Evolutionary conservation across 2,113 vertebrate species (phyloP), one percentile per base, ranked within the genome.

Genomic region (Percopsis transmontana): DNA sequence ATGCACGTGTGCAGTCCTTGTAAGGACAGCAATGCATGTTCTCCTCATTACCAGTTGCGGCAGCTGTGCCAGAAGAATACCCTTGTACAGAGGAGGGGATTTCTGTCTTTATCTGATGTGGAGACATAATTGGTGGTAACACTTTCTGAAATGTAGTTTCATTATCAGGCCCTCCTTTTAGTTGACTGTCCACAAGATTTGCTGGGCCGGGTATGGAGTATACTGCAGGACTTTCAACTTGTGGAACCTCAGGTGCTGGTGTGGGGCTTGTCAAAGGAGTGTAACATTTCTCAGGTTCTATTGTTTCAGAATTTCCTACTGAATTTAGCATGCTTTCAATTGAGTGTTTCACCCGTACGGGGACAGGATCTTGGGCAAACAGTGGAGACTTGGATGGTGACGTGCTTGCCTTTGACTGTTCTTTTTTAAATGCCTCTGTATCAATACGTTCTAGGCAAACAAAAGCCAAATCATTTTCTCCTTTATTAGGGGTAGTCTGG

Each of bases 11-110:
- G 73, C 97, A 99, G 2, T 94, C 95, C 51, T 94, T 95, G 24
- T 93, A 94, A 23, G 96, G 95, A 77, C 97, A 99, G 82, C 85
- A 92, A 65, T 96, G 97, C 74, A 93, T 93, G 73, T 95, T 86
- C 62, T 89, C 88, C 11, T 90, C 88, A 60, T 72, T 89, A 41
- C 62, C 69, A 53, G 79, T 55, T 56, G 18, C 79, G 59, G 59
- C 55, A 11, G 81, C 70, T 5, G 62, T 80, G 70, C 52, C 76
- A 14, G 77, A 62, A n/a, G 80, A 66, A 75, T 89, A 90, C 44
- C 75, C 88, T 62, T 87, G 87, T 44, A 87, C 15, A 0, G 79
- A 80, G 67, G 38, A 77, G 40, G 85, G 83, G 73, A 86, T 71
- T 80, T 87, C 85, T 19, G 82, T 86, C 67, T 89, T 89, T 64